These are phyloP conservation scores for Campopleginae sp. DNA, from an alignment of 2,888 invertebrate species.

Conservation along the genomic window DNA sequence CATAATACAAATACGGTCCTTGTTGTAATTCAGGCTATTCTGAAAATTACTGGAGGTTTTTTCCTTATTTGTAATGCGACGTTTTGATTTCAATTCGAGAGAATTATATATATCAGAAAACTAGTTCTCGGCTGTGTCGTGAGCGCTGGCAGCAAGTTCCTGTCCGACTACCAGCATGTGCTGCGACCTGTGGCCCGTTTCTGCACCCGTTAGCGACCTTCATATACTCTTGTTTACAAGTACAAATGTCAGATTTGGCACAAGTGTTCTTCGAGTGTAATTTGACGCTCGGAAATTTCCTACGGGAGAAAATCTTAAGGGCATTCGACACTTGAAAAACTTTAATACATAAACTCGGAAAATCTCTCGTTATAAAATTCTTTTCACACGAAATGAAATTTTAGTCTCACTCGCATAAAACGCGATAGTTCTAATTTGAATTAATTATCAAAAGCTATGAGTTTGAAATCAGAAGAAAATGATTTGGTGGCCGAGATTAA, in stretches of 20 bases:
- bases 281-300: neutral
- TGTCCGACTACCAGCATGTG: neutral
- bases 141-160: neutral
- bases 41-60: too few relatives aligned
- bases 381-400: neutral
- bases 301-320: neutral
- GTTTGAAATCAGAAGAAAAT: slow-evolving; percentile 60
- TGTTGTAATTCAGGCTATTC: neutral
- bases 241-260: neutral
- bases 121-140: neutral
- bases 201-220: neutral
- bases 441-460: slow-evolving; percentile 8
- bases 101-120: neutral
- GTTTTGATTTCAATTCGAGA: neutral
- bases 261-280: neutral
- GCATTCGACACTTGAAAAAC: neutral
- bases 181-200: neutral
- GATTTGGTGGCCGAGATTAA: slow-evolving; percentile 81
- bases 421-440: neutral
- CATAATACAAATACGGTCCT: neutral
- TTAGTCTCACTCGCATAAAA: neutral
- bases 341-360: neutral
- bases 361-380: neutral
- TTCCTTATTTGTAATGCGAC: neutral
- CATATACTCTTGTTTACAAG: neutral